Evolutionary conservation across 2,888 invertebrate genomes (phyloP).

Genomic region (Polietes domitor): DNA sequence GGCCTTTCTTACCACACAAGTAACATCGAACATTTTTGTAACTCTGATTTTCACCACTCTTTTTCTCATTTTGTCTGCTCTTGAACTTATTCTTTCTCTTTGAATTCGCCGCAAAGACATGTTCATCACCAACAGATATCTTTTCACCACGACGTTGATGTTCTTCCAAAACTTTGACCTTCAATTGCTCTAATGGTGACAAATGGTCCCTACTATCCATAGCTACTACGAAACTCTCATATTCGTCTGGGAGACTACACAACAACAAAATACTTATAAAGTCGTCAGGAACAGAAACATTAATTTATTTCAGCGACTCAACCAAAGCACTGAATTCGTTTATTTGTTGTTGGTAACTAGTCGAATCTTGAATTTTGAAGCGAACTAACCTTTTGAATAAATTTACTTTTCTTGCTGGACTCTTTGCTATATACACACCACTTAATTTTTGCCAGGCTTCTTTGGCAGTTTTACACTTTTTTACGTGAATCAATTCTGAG

Average conservation of each 20-base stretch:
- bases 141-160: slow-evolving; percentile 47
- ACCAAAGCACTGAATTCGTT: slow-evolving; percentile 53
- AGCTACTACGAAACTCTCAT: slow-evolving; percentile 63
- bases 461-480: too few species aligned
- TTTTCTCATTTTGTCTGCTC: not conserved
- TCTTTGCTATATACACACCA: not conserved
- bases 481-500: too few species aligned
- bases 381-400: slow-evolving; percentile 52
- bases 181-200: slow-evolving; percentile 54
- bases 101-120: slow-evolving; percentile 48
- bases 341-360: slow-evolving; percentile 48
- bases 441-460: slow-evolving; percentile 31
- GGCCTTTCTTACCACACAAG: slow-evolving; percentile 47
- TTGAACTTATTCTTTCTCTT: slow-evolving; percentile 5
- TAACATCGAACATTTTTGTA: slow-evolving; percentile 48
- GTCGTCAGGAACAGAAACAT: slow-evolving; percentile 52
- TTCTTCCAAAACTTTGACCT: slow-evolving; percentile 53
- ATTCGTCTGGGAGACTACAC: slow-evolving; percentile 58
- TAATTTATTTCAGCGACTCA: slow-evolving; percentile 55
- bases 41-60: not conserved
- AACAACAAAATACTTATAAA: slow-evolving; percentile 53
- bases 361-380: slow-evolving; percentile 43
- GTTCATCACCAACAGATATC: slow-evolving; percentile 15
- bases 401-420: slow-evolving; percentile 51
- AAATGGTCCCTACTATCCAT: slow-evolving; percentile 59